Base-by-base conservation (phyloP, 35 echinoderm and acorn worm species). In the Patiria miniata region DNA sequence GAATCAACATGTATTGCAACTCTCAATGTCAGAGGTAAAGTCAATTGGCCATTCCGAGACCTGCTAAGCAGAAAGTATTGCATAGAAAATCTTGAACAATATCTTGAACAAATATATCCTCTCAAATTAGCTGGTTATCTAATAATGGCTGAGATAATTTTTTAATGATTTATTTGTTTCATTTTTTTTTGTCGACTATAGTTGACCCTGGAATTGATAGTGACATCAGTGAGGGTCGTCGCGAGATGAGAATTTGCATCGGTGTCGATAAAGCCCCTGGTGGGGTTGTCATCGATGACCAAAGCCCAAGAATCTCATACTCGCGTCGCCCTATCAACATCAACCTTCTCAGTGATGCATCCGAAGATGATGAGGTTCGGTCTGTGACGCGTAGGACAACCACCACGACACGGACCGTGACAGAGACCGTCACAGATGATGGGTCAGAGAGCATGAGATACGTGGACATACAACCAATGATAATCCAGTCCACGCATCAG, bases 361-460 rank as follows among this genome's bases (percentile, higher is more conserved):
- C 93, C 19, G 95, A 97, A 87, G 95, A 93, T 57, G 95, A 97
- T 39, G 80, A 88, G 79, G 53, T 59, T 21, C 51, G 57, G 57
- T 84, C 82, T 19, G 57, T 53, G 28, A 84, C 82, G 28, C 57
- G 86, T 37, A 98, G 80, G 37, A 88, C 81, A 39, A 94, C 90
- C 6, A 97, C 92, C 18, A 99, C 92, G 39, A 99, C 92, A 60
- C 91, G 78, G n/a, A 97, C 96, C 51, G 83, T 92, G n/a, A 95
- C 92, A 81, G 92, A 94, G 51, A 90, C 87, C 40, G 83, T 89
- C 14, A 89, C 86, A 52, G 96, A 99, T 47, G 96, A 99, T 73
- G 65, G 65, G 19, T 73, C 65, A 30, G 65, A 73, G 65, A 73
- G 65, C 26, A 30, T 30, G 85, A 94, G 92, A 77, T 84, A 87